Conservation (phyloP, 2,888 invertebrate genomes). For the Petrophora chlorosata region DNA sequence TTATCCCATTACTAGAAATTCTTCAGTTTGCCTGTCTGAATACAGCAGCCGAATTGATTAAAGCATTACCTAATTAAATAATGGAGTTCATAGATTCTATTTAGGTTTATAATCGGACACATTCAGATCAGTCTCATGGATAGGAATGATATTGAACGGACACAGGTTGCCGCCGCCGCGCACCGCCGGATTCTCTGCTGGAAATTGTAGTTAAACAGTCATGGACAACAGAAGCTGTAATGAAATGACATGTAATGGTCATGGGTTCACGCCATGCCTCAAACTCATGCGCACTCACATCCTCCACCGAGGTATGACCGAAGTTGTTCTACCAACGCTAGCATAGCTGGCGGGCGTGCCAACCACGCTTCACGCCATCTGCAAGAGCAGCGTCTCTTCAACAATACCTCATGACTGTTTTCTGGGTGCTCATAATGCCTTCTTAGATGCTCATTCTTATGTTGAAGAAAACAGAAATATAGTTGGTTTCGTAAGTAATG, state of each 20-base stretch:
- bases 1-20: too few relatives aligned
- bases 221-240: neutral
- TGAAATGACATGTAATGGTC: slow-evolving; percentile 17
- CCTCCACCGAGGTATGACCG: slow-evolving; percentile 81
- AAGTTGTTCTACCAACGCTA: slow-evolving; percentile 82
- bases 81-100: too few relatives aligned
- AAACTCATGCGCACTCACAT: slow-evolving; percentile 76
- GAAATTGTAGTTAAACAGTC: neutral
- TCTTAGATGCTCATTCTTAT: slow-evolving; percentile 4
- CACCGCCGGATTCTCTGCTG: too few relatives aligned
- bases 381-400: slow-evolving; percentile 69
- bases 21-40: too few relatives aligned
- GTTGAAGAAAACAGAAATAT: neutral
- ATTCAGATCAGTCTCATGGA: too few relatives aligned
- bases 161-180: too few relatives aligned
- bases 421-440: too few relatives aligned
- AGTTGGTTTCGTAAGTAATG: too few relatives aligned
- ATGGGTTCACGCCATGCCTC: slow-evolving; percentile 51
- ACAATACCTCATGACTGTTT: slow-evolving; percentile 39
- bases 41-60: too few relatives aligned
- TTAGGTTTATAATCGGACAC: too few relatives aligned
- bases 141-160: too few relatives aligned
- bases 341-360: slow-evolving; percentile 77
- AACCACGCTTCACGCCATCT: slow-evolving; percentile 79
- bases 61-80: too few relatives aligned